Percentiles rank a stretch among this genome's conserved stretches.
phyloP scores from a whole-genome alignment of 2,888 invertebrate species.

The Idaea straminata region DNA sequence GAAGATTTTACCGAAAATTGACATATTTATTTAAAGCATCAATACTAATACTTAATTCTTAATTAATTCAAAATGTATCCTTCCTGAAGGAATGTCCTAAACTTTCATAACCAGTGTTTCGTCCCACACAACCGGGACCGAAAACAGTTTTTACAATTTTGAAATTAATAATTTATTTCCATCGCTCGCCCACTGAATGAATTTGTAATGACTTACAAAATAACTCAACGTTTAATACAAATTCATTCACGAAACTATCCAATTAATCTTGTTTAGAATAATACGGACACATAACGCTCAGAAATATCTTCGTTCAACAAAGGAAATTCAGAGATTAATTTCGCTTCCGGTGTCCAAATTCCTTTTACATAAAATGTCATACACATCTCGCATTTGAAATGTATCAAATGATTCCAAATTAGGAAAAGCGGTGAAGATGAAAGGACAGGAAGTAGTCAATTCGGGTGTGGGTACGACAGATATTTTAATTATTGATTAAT shows the following conservation, averaged over 20 bases:
- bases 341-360: not conserved
- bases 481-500: not conserved
- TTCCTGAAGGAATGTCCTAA: not conserved
- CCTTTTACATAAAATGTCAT: not conserved
- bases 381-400: not conserved
- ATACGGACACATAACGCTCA: not conserved
- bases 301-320: not conserved
- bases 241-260: not conserved
- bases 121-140: not conserved
- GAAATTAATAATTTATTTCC: not conserved
- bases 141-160: not conserved
- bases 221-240: not conserved
- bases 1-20: too few relatives aligned
- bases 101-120: not conserved
- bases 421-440: not conserved
- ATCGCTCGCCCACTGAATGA: not conserved
- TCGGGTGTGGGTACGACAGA: not conserved
- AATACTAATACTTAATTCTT: too few relatives aligned
- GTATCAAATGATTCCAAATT: not conserved
- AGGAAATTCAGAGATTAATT: constrained; percentile 1
- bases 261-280: not conserved
- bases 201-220: not conserved
- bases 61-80: not conserved
- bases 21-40: too few relatives aligned
- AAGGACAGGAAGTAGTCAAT: not conserved